Conservation (phyloP, 2,113 vertebrate species). For the Tenebrosternarchus preto region DNA sequence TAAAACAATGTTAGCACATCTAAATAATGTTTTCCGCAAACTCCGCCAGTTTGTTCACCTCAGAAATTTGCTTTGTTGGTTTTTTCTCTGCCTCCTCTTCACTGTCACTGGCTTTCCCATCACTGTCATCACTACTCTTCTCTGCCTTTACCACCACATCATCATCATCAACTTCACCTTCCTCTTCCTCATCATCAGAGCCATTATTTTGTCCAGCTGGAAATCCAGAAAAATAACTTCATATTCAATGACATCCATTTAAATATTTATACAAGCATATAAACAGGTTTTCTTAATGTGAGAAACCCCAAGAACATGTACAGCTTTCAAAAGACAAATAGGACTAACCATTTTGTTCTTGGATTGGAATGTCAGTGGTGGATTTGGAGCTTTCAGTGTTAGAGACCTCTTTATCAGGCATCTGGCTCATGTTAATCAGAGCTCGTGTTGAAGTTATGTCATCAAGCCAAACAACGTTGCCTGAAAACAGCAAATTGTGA, state of each 20-base stretch:
- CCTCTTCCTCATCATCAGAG: conserved; percentile 86
- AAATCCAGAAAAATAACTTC: background rate
- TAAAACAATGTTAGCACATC: background rate
- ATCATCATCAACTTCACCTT: conserved; percentile 80
- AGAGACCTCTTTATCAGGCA: conserved; percentile 77
- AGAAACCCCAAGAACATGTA: background rate
- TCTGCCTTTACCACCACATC: conserved; percentile 74
- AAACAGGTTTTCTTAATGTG: background rate
- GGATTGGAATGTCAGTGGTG: conserved; percentile 69
- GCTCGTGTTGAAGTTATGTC: conserved; percentile 90
- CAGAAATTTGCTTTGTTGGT: background rate
- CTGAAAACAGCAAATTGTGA: conserved; percentile 66
- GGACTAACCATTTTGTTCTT: conserved; percentile 77
- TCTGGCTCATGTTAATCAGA: conserved; percentile 88
- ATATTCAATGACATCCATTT: background rate
- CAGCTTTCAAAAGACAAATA: background rate
- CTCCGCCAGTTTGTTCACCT: conserved; percentile 53
- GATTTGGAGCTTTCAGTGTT: conserved; percentile 62
- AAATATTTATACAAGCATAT: too few relatives aligned
- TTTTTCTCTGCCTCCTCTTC: conserved; percentile 60
- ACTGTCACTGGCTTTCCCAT: conserved; percentile 53
- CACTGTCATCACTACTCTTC: conserved; percentile 55
- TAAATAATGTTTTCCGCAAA: background rate
- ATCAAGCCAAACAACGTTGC: conserved; percentile 98
- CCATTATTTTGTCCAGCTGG: conserved; percentile 53